Conservation (phyloP, 2,888 invertebrate species). For the Amphipyra tragopoginis region DNA sequence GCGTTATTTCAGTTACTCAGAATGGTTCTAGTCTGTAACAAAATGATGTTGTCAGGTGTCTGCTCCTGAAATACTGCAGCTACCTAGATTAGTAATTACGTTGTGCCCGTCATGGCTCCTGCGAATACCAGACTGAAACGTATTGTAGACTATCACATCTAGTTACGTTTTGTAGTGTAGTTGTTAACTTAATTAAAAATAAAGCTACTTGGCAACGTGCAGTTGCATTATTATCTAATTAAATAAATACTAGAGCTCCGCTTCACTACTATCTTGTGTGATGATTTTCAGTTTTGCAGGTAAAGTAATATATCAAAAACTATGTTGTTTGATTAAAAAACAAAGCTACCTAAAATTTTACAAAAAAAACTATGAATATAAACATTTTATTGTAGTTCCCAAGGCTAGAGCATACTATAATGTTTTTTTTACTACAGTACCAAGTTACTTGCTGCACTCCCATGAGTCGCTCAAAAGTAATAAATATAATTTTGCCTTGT, state of each 20-base stretch:
- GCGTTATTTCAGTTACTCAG: slow-evolving; percentile 9
- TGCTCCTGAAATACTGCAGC: slow-evolving; percentile 19
- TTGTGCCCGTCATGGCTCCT: slow-evolving; percentile 6
- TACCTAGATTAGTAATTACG: slow-evolving; percentile 39
- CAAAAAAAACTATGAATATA: no score
- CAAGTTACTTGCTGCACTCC: not conserved
- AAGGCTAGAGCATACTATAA: no score
- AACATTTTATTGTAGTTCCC: no score
- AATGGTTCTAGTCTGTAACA: slow-evolving; percentile 19
- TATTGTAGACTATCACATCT: slow-evolving; percentile 11
- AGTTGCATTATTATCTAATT: not conserved
- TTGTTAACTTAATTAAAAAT: slow-evolving; percentile 7
- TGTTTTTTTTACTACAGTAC: no score
- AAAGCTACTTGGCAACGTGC: not conserved
- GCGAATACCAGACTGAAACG: slow-evolving; percentile 13
- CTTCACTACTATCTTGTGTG: no score
- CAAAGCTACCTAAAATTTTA: no score
- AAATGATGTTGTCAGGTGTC: slow-evolving; percentile 15
- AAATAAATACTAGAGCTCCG: no score
- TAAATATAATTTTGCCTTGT: no score
- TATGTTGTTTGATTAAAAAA: no score
- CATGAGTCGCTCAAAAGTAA: no score
- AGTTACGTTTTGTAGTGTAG: slow-evolving; percentile 1
- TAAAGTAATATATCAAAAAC: no score
- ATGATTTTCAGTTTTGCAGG: no score